Evolutionary conservation across 2,888 invertebrate genomes (phyloP), one percentile per base, ranked within the genome.

Genomic region (Litoditis marina): DNA sequence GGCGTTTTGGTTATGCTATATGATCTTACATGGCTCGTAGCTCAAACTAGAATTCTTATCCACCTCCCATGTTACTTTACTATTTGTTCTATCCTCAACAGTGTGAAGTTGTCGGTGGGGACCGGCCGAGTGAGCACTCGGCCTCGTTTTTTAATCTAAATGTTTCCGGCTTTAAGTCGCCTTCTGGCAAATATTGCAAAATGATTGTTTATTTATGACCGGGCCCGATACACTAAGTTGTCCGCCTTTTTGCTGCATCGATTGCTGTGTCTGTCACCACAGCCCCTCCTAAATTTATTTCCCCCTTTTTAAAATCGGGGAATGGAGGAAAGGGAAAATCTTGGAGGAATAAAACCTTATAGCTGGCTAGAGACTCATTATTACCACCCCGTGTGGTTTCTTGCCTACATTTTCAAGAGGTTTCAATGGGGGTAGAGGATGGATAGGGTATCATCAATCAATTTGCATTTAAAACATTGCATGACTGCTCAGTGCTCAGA

Each of bases 101-200:
- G n/a, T n/a, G n/a, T n/a, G n/a, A n/a, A n/a, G n/a, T n/a, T n/a
- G n/a, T n/a, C n/a, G n/a, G n/a, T n/a, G n/a, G n/a, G n/a, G n/a
- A n/a, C n/a, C n/a, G n/a, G n/a, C n/a, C n/a, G n/a, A n/a, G n/a
- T n/a, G n/a, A n/a, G n/a, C n/a, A n/a, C n/a, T n/a, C n/a, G n/a
- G n/a, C n/a, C n/a, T n/a, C n/a, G n/a, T n/a, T n/a, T n/a, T n/a
- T n/a, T n/a, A n/a, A n/a, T n/a, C n/a, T n/a, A n/a, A n/a, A n/a
- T n/a, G n/a, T n/a, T n/a, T n/a, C n/a, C n/a, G n/a, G n/a, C n/a
- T n/a, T n/a, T n/a, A n/a, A n/a, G 19, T 27, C 27, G 30, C 28
- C 19, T 30, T 27, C 51, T 51, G 30, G 51, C 51, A 51, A 51
- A 51, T 51, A 51, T 51, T 51, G 28, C 51, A 51, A 51, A 51